These are phyloP conservation scores for Xylocopa sonorina DNA, from an alignment of 1,140 invertebrate genomes.

Conservation along the genomic window DNA sequence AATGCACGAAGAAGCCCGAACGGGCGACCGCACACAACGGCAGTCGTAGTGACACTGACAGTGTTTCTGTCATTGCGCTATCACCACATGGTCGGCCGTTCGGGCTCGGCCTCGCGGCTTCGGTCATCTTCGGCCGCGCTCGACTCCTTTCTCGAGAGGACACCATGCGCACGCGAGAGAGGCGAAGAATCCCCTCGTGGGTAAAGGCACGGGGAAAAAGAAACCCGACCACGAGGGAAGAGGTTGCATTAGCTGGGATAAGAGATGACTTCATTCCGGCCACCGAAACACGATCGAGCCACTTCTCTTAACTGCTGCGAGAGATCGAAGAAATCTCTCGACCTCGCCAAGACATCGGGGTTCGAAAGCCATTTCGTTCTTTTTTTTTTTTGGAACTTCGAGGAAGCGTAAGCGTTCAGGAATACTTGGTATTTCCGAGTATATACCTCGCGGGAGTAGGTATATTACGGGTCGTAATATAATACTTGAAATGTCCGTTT, in stretches of 20 bases:
- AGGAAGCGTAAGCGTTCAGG: neutral
- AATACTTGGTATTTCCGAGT: constrained; percentile 21
- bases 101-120: constrained; percentile 37
- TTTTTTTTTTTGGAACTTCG: neutral
- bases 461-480: no score
- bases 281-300: constrained; percentile 31
- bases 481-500: no score
- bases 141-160: constrained; percentile 58
- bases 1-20: no score
- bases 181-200: constrained; percentile 39
- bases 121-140: constrained; percentile 48
- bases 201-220: constrained; percentile 7
- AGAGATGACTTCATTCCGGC: constrained; percentile 62
- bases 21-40: constrained; percentile 63
- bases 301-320: constrained; percentile 9
- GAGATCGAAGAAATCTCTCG: neutral
- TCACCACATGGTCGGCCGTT: constrained; percentile 68
- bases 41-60: constrained; percentile 79
- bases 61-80: constrained; percentile 70
- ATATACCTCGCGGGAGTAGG: neutral
- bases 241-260: constrained; percentile 44
- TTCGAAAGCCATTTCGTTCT: neutral
- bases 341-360: neutral
- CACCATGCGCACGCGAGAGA: neutral
- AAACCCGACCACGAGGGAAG: neutral